Conservation (phyloP, 2,888 invertebrate genomes). For the Nasonovia ribisnigri region DNA sequence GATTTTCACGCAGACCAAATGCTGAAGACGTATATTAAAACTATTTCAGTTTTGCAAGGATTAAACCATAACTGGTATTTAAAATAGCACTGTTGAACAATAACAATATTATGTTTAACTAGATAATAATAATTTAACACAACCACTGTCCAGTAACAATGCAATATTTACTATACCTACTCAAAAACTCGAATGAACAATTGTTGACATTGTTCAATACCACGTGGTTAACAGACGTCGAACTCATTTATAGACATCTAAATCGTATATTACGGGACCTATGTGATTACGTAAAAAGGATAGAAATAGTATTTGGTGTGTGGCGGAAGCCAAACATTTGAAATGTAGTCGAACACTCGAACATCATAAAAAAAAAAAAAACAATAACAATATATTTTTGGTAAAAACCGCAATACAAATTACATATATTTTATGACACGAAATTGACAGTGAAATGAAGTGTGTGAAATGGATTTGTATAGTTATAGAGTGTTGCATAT, state of each 20-base stretch:
- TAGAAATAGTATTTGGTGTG: not conserved
- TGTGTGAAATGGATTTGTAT: not conserved
- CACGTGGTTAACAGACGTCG: not conserved
- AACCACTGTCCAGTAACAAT: not conserved
- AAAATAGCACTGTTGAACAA: not conserved
- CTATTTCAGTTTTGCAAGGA: not conserved
- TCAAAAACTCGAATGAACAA: not conserved
- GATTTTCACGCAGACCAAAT: constrained; percentile 7
- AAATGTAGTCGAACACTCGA: not conserved
- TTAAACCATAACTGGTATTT: not conserved
- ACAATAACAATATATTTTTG: not conserved
- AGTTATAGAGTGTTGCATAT: not conserved
- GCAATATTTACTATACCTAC: not conserved
- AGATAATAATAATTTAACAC: not conserved
- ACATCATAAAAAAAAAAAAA: not conserved
- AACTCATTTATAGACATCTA: not conserved
- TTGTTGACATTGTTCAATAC: not conserved
- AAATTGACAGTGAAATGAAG: not conserved
- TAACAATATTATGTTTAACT: not conserved
- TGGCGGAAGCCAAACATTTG: not conserved
- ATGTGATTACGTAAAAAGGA: not conserved
- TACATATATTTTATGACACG: not conserved
- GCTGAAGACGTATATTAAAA: not conserved
- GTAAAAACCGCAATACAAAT: not conserved
- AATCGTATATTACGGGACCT: not conserved